A percentile compares a stretch with the other conserved stretches of the same genome.
Evolutionary conservation across 2,797 vertebrate species (phyloP).

Genomic region (Hydrocynus forskahlii): DNA sequence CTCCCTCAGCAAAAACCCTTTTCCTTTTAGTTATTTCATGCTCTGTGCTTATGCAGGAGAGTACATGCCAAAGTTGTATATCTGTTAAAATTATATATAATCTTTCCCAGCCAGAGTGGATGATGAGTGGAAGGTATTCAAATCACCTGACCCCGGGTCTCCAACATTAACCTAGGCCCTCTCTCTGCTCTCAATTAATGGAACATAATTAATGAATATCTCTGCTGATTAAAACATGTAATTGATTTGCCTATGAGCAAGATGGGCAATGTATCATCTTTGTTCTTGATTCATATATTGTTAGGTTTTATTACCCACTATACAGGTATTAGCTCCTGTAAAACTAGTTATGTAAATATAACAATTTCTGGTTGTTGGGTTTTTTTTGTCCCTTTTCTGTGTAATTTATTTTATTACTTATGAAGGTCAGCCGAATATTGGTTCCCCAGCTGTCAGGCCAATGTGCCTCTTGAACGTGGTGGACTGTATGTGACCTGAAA

Average conservation of each 20-base stretch:
- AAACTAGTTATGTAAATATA: no score
- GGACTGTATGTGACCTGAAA: slow-evolving; percentile 24
- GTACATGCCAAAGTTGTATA: neutral
- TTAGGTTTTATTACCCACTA: neutral
- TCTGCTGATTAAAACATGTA: neutral
- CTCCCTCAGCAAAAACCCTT: neutral
- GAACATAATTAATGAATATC: neutral
- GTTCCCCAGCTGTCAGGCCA: slow-evolving; percentile 42
- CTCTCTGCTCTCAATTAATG: neutral
- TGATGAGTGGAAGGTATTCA: neutral
- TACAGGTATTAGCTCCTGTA: no score
- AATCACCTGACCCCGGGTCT: neutral
- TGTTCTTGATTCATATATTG: neutral
- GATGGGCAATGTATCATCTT: neutral
- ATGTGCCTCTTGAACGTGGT: slow-evolving; percentile 29
- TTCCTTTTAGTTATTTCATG: neutral
- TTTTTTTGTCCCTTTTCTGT: neutral
- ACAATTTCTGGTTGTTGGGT: neutral
- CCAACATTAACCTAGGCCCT: neutral
- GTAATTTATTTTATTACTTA: no score
- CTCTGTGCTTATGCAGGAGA: slow-evolving; percentile 1
- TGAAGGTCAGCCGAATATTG: slow-evolving; percentile 27
- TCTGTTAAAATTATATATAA: neutral
- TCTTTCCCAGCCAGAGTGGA: neutral
- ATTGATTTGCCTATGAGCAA: neutral